These are phyloP conservation scores for Pantherophis vulpinus DNA, from an alignment of 2,797 vertebrate species.

Conservation along the genomic window DNA sequence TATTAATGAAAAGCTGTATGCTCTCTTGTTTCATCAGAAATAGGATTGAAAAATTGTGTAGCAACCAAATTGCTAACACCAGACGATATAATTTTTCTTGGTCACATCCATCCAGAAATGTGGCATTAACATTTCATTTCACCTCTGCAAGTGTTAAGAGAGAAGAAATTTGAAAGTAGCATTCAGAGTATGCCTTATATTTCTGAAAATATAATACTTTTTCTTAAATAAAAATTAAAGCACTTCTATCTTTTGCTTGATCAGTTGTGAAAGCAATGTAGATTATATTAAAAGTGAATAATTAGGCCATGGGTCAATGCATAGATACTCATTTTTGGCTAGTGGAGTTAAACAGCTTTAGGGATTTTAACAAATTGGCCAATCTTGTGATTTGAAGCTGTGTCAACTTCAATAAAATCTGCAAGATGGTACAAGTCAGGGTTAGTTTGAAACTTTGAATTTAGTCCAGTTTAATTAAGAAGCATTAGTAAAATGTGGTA, in stretches of 20 bases:
- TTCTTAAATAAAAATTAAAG: background rate
- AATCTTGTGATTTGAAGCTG: background rate
- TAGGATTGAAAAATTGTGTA: background rate
- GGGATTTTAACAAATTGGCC: constrained; percentile 1
- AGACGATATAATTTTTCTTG: constrained; percentile 42
- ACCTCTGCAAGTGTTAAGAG: background rate
- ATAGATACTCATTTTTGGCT: constrained; percentile 19
- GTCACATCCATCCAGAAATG: constrained; percentile 14
- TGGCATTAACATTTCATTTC: constrained; percentile 18
- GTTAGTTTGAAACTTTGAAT: constrained; percentile 17
- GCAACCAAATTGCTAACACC: constrained; percentile 19
- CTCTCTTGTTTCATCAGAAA: constrained; percentile 21
- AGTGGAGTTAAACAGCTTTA: constrained; percentile 28
- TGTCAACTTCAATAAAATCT: constrained; percentile 17
- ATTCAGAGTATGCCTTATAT: background rate
- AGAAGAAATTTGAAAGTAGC: constrained; percentile 38
- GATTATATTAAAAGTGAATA: background rate
- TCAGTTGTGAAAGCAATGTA: constrained; percentile 14
- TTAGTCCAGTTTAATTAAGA: constrained; percentile 11
- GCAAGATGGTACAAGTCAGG: background rate
- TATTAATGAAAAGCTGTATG: constrained; percentile 32
- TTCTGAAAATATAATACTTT: background rate
- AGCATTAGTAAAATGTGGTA: constrained; percentile 21
- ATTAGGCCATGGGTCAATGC: constrained; percentile 12
- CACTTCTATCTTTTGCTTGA: constrained; percentile 14